Conservation (phyloP, 2,797 vertebrate genomes). For the Simalia tracyae region DNA sequence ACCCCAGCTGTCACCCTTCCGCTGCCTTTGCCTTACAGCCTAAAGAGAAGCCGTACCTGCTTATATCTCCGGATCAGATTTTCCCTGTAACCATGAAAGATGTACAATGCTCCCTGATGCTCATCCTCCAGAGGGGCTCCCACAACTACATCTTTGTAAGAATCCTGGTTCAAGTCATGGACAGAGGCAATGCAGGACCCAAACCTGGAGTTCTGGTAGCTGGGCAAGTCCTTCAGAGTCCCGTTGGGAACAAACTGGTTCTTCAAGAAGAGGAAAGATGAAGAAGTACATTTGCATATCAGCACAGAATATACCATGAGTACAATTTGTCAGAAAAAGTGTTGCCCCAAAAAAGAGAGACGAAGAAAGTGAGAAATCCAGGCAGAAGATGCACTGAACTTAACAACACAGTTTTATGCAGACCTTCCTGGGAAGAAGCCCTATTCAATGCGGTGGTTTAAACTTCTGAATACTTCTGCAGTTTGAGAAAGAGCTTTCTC, state of each 20-base stretch:
- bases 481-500: background rate
- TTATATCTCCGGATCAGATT: conserved; percentile 86
- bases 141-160: conserved; percentile 89
- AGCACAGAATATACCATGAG: background rate
- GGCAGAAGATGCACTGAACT: no score
- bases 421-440: background rate
- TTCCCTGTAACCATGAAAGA: conserved; percentile 85
- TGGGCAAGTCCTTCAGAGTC: conserved; percentile 81
- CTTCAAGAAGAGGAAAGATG: conserved; percentile 64
- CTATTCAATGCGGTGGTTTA: background rate
- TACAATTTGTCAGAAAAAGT: background rate
- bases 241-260: conserved; percentile 83
- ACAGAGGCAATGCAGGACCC: conserved; percentile 89
- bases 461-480: background rate
- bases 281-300: background rate
- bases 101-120: conserved; percentile 88
- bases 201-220: conserved; percentile 92
- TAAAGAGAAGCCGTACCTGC: conserved; percentile 77
- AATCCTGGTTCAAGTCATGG: conserved; percentile 91
- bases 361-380: fast-evolving
- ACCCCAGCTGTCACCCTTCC: background rate
- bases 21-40: background rate
- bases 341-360: fast-evolving
- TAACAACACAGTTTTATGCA: background rate
- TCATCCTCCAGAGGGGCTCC: conserved; percentile 92